Evolutionary conservation across 2,797 vertebrate genomes (phyloP).

Genomic region (Lacerta agilis): DNA sequence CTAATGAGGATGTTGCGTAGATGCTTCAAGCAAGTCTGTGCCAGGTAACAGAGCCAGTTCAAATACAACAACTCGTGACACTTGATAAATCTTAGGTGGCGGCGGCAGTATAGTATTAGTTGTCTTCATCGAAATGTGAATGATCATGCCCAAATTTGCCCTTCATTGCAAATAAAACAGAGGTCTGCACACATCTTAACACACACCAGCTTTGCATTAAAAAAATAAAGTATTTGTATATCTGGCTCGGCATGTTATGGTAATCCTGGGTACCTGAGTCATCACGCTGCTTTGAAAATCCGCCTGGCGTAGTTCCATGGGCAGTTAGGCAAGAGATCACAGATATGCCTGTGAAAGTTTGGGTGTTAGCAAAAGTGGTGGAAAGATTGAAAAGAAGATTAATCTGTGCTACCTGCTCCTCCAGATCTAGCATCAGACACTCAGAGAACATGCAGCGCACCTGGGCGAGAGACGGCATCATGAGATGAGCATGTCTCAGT

Average conservation of each 20-base stretch:
- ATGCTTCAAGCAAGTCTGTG: too few relatives aligned
- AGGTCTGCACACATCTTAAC: neutral
- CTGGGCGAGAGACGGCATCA: neutral
- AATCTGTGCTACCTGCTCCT: neutral
- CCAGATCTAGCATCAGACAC: neutral
- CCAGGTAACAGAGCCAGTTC: too few relatives aligned
- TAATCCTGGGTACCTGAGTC: neutral
- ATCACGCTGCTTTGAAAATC: neutral
- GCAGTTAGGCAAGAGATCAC: neutral
- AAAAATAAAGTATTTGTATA: neutral
- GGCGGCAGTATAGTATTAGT: neutral
- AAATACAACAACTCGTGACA: too few relatives aligned
- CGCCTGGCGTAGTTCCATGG: neutral
- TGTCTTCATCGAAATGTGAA: neutral
- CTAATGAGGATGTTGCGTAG: too few relatives aligned
- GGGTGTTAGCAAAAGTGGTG: slow-evolving; percentile 3
- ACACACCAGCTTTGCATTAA: neutral
- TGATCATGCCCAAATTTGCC: neutral
- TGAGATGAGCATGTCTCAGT: neutral
- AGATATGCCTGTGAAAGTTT: slow-evolving; percentile 23
- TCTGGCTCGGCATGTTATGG: neutral
- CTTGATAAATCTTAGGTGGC: too few relatives aligned
- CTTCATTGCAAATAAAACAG: neutral
- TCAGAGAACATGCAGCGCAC: neutral
- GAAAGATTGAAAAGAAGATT: slow-evolving; percentile 1